Base-by-base conservation (phyloP, 1,140 invertebrate species). In the Hylaeus volcanicus region DNA sequence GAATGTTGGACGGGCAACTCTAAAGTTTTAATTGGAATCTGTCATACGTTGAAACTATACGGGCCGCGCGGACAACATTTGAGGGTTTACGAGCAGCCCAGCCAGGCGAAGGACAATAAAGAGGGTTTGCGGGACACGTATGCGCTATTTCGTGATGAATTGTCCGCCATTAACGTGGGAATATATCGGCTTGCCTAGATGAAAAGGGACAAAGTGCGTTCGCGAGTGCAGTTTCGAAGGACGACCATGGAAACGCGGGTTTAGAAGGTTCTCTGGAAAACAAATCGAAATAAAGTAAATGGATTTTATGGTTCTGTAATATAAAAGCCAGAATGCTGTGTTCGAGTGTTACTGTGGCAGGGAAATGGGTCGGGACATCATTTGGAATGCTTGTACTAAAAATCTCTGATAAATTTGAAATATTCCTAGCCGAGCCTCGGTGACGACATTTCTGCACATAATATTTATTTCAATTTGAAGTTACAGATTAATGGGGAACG, bases 11-110 rank as follows among this genome's bases (percentile, higher is more conserved):
- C 12, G 5, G 15, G 45, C 65, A 76, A 76, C 58, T 69, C 74
- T 11, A 69, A 81, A 81, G 56, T 81, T 81, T 81, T 81, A 76
- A 81, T 81, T 81, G 79, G 73, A 76, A 69, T 9, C 58, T 76
- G 74, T 81, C 74, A 81, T 76, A 76, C 45, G 45, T 45, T 79
- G 71, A 41, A 74, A 79, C 71, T 79, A 79, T 61, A 60, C 56
- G 37, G 15, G 72, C n/a, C 39, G 26, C 14, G 53, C 61, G 61
- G 77, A 63, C 75, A 78, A 53, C 66, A 12, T 73, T 66, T 64
- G 72, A 68, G 79, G 64, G 79, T 80, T 80, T 75, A 75, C 73
- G 79, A 68, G 64, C 79, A 14, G 4, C 63, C 26, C 63, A 43
- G 12, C 63, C 53, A 51, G 55, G 39, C 45, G 73, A 75, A 58